Conservation (phyloP, 2,113 vertebrate genomes). For the Rousettus leschenaultii region DNA sequence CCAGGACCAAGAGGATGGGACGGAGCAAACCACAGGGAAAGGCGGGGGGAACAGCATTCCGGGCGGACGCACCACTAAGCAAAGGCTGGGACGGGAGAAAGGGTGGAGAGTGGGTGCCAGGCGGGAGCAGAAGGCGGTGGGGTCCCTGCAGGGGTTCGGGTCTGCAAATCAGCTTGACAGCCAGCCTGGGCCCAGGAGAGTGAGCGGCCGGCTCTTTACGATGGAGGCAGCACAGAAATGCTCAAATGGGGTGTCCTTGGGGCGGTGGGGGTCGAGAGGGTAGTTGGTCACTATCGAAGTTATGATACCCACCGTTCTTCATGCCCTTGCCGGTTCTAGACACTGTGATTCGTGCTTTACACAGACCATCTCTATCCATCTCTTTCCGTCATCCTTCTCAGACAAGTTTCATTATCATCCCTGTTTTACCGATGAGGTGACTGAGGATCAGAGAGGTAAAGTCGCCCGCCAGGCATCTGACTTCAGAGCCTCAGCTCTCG, state of each 20-base stretch:
- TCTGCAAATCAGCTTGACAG: not conserved
- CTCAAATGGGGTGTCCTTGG: not conserved
- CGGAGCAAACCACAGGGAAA: not conserved
- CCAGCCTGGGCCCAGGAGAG: not conserved
- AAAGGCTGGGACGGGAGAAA: fast-evolving
- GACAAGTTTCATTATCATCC: not conserved
- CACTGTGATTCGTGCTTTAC: fast-evolving
- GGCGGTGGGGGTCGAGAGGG: not conserved
- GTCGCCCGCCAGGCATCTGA: not conserved
- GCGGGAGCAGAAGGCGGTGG: not conserved
- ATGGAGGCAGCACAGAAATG: not conserved
- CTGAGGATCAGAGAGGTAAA: not conserved
- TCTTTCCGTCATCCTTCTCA: not conserved
- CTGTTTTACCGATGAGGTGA: not conserved
- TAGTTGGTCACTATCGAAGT: not conserved
- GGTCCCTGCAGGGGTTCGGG: not conserved
- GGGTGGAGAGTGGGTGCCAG: not conserved
- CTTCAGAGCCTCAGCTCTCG: not conserved
- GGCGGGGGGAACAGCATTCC: not conserved
- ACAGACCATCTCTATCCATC: fast-evolving
- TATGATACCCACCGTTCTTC: fast-evolving
- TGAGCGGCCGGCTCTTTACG: not conserved
- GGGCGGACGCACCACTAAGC: not conserved
- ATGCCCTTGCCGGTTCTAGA: not conserved
- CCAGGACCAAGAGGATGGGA: not conserved